These are phyloP conservation scores for Lepidurus couesii DNA, from an alignment of 1,140 invertebrate species.

Conservation along the genomic window DNA sequence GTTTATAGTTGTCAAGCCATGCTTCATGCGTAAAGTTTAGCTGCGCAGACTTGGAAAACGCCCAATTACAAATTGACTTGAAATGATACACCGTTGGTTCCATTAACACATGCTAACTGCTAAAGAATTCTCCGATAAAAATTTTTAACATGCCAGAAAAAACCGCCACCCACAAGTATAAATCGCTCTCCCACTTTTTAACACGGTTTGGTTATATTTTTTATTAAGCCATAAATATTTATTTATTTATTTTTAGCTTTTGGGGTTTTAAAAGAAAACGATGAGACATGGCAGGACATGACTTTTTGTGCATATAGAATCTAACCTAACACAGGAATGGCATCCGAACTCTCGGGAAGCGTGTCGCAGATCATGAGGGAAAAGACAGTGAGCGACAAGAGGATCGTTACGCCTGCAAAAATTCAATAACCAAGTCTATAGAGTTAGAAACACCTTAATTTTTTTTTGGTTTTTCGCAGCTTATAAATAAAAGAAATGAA, in stretches of 20 bases:
- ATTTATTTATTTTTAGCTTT: not conserved
- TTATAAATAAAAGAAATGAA: constrained; percentile 22
- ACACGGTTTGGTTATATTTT: not conserved
- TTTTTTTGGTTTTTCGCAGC: not conserved
- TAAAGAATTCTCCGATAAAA: no score
- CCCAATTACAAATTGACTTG: not conserved
- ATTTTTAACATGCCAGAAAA: not conserved
- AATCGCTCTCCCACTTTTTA: constrained; percentile 14
- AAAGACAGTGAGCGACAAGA: constrained; percentile 68
- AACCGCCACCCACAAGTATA: constrained; percentile 1
- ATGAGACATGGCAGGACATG: constrained; percentile 14
- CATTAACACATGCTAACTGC: no score
- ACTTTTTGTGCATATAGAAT: constrained; percentile 32
- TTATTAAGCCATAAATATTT: not conserved
- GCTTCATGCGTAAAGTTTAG: not conserved
- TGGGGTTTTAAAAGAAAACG: not conserved
- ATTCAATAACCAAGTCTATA: constrained; percentile 31
- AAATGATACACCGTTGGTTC: no score
- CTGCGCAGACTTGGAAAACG: not conserved
- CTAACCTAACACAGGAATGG: constrained; percentile 63
- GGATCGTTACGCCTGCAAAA: constrained; percentile 62
- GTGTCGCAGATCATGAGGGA: constrained; percentile 62
- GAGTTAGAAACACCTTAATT: not conserved
- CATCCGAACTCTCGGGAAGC: constrained; percentile 63
- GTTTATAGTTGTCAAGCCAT: not conserved